Percentiles rank a stretch among this genome's conserved stretches.
Conservation (phyloP, 1,140 invertebrate species). For the Drosophila watanabei region DNA sequence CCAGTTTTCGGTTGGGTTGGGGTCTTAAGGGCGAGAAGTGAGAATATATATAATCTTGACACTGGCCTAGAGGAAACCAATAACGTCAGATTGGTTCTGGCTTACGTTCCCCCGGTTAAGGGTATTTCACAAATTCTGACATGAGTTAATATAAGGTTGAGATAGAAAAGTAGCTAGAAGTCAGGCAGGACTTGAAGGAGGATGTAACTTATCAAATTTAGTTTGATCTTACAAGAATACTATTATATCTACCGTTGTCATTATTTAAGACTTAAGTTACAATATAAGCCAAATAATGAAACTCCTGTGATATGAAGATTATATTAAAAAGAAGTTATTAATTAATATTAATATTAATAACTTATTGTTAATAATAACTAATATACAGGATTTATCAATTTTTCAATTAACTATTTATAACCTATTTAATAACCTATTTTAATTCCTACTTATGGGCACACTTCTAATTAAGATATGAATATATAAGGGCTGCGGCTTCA, state of each 20-base stretch:
- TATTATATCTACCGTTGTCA: too few species aligned
- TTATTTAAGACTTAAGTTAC: too few species aligned
- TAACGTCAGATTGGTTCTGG: slow-evolving; percentile 41
- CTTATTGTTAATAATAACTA: too few species aligned
- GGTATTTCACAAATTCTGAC: slow-evolving; percentile 3
- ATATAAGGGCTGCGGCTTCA: background rate
- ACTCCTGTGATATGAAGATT: too few species aligned
- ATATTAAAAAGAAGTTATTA: too few species aligned
- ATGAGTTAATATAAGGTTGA: background rate
- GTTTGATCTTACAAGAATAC: background rate
- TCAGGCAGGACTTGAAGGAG: background rate
- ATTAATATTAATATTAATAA: too few species aligned
- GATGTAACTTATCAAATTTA: background rate
- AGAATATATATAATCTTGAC: slow-evolving; percentile 18
- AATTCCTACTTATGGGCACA: too few species aligned
- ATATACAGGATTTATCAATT: too few species aligned
- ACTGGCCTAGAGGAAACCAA: slow-evolving; percentile 39
- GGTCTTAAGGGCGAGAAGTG: slow-evolving; percentile 11
- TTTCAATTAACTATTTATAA: too few species aligned
- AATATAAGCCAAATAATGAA: background rate
- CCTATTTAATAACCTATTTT: too few species aligned
- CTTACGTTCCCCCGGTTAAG: slow-evolving; percentile 4
- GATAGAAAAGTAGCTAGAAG: background rate
- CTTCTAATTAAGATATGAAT: background rate
- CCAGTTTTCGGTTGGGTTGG: background rate